A percentile compares a stretch with the other conserved stretches of the same genome.
phyloP scores from a whole-genome alignment of 1,140 invertebrate genomes.

The Conus ventricosus region DNA sequence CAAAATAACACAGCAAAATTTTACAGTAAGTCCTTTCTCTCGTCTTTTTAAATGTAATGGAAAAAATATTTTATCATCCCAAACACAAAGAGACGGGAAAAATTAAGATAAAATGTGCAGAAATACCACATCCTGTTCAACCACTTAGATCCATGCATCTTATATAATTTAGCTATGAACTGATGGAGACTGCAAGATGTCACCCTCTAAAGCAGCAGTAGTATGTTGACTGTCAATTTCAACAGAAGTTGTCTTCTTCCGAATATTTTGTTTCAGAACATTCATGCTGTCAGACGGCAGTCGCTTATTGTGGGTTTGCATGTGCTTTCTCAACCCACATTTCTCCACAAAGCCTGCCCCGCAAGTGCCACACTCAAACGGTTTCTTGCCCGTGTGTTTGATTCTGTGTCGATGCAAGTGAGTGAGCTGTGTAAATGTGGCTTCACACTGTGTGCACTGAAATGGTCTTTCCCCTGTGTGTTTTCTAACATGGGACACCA shows the following conservation, averaged over 20 bases:
- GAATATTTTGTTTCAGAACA: not conserved
- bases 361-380: slow-evolving; percentile 72
- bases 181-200: no score
- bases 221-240: no score
- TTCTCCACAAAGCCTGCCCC: slow-evolving; percentile 46
- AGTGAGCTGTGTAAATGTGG: slow-evolving; percentile 37
- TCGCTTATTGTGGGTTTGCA: not conserved
- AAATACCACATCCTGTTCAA: no score
- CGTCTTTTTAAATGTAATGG: no score
- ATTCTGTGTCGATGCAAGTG: slow-evolving; percentile 58
- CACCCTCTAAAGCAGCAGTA: no score
- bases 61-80: no score
- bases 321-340: not conserved
- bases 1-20: no score
- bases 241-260: not conserved
- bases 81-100: no score
- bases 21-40: no score
- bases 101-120: no score
- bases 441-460: slow-evolving; percentile 44
- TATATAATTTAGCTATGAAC: no score
- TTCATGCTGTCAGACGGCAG: not conserved
- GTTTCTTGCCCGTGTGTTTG: slow-evolving; percentile 69
- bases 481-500: slow-evolving; percentile 96
- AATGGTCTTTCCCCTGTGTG: slow-evolving; percentile 86
- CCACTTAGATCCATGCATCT: no score